These are phyloP conservation scores for Octodonta nipae DNA, from an alignment of 2,888 invertebrate species.

Conservation along the genomic window DNA sequence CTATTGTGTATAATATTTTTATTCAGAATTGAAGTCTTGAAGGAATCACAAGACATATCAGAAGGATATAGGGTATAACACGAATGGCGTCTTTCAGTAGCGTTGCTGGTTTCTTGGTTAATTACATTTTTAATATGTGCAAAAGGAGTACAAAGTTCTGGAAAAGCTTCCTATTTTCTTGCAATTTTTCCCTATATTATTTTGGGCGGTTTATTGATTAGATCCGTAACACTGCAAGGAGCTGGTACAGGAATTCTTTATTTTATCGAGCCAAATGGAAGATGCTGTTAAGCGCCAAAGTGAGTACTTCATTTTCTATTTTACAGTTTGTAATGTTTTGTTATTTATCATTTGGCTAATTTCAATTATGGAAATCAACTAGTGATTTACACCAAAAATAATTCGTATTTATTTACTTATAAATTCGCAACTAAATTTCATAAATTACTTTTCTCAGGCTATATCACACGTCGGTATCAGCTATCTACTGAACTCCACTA, in stretches of 20 bases:
- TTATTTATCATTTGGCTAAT: too few species aligned
- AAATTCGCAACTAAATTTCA: too few species aligned
- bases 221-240: constrained; percentile 52
- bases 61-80: constrained; percentile 28
- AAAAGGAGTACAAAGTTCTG: constrained; percentile 62
- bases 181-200: constrained; percentile 74
- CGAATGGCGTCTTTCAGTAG: constrained; percentile 51
- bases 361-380: too few species aligned
- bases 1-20: too few species aligned
- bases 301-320: too few species aligned
- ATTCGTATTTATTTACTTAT: too few species aligned
- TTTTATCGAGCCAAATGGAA: constrained; percentile 70
- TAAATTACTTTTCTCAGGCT: too few species aligned
- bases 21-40: constrained; percentile 42
- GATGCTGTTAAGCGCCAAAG: constrained; percentile 47
- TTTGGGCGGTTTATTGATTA: constrained; percentile 57
- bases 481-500: too few species aligned
- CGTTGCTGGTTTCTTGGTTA: constrained; percentile 54
- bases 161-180: constrained; percentile 74
- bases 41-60: constrained; percentile 35
- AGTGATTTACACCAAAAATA: too few species aligned
- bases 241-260: constrained; percentile 60
- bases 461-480: too few species aligned
- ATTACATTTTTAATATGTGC: constrained; percentile 55
- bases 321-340: not conserved